These are phyloP conservation scores for Chymomyza costata DNA, from an alignment of 1,140 invertebrate species.

Conservation along the genomic window DNA sequence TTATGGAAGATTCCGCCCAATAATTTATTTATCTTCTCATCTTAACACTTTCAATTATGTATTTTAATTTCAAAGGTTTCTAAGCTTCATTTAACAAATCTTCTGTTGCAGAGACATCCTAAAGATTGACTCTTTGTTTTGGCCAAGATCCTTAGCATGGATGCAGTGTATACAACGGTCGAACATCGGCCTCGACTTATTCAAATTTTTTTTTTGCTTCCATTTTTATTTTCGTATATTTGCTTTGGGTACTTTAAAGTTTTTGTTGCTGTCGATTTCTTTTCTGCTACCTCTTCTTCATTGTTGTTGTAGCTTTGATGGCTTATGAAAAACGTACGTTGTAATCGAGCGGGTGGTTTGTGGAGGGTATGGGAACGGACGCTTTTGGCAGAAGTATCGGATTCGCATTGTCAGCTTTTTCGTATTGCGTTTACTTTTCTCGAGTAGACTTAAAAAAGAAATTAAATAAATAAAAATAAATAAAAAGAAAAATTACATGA, in stretches of 20 bases:
- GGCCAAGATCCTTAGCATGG: no score
- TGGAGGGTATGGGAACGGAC: not conserved
- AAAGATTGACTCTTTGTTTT: no score
- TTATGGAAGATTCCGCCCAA: no score
- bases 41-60: no score
- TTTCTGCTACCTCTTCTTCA: constrained; percentile 32
- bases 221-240: constrained; percentile 22
- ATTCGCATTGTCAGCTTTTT: constrained; percentile 61
- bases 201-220: constrained; percentile 32
- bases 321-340: constrained; percentile 32
- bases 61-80: no score
- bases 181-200: no score
- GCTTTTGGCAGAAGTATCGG: constrained; percentile 39
- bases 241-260: constrained; percentile 33
- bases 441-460: constrained; percentile 18
- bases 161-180: no score
- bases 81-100: no score
- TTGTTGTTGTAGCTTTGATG: constrained; percentile 38
- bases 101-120: no score
- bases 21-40: no score
- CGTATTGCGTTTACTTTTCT: constrained; percentile 18
- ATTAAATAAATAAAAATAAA: constrained; percentile 6
- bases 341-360: constrained; percentile 3
- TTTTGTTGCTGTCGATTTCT: constrained; percentile 44
- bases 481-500: no score